Percentiles rank a stretch among this genome's conserved stretches.
Evolutionary conservation across 2,113 vertebrate species (phyloP).

Genomic region (Rissa tridactyla): DNA sequence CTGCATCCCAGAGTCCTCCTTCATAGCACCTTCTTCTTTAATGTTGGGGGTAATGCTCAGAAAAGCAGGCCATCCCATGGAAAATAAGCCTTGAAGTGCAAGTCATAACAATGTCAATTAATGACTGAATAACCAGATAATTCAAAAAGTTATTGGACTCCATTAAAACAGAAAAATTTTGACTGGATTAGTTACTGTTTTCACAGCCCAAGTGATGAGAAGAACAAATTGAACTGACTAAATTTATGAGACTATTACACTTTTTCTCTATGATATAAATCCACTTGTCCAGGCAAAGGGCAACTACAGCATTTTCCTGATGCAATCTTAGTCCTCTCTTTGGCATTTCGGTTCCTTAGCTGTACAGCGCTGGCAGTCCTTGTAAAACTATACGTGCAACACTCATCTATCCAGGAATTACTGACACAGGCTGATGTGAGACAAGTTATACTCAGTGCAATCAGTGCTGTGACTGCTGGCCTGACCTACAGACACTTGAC

Average conservation of each 20-base stretch:
- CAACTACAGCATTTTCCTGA: not conserved
- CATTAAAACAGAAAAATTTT: not conserved
- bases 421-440: not conserved
- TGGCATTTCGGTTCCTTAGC: not conserved
- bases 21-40: slow-evolving; percentile 97
- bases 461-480: not conserved
- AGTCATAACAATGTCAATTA: not conserved
- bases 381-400: not conserved
- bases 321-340: not conserved
- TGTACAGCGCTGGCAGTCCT: not conserved
- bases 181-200: not conserved
- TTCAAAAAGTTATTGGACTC: not conserved
- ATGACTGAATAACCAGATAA: not conserved
- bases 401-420: not conserved
- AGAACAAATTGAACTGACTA: not conserved
- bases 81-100: slow-evolving; percentile 85
- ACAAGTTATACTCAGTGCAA: not conserved
- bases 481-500: not conserved
- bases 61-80: slow-evolving; percentile 98
- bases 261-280: not conserved
- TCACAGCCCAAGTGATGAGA: not conserved
- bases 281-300: not conserved
- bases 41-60: slow-evolving; percentile 96
- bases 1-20: slow-evolving; percentile 96
- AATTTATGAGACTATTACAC: not conserved